Evolutionary conservation across 2,888 invertebrate genomes (phyloP).

Genomic region (Aethes cnicana): DNA sequence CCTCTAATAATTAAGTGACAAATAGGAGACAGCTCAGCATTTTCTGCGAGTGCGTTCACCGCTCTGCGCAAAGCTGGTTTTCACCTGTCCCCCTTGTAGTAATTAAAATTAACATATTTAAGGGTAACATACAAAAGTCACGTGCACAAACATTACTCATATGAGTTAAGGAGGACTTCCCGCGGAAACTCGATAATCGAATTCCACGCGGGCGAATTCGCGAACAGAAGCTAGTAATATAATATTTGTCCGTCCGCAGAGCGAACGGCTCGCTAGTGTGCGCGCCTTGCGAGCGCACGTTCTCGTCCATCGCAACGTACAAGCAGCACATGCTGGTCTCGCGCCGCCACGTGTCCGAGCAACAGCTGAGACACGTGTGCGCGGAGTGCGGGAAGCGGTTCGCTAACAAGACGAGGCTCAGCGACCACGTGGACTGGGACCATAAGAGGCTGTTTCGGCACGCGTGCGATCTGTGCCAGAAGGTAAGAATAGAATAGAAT

Average conservation of each 20-base stretch:
- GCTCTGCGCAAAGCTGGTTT: too few relatives aligned
- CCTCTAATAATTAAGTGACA: too few relatives aligned
- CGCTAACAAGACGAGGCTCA: slow-evolving; percentile 57
- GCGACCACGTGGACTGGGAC: slow-evolving; percentile 71
- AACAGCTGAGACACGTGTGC: slow-evolving; percentile 55
- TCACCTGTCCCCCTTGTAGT: too few relatives aligned
- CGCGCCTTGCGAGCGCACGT: slow-evolving; percentile 61
- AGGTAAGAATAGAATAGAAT: slow-evolving; percentile 46
- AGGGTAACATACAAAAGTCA: too few relatives aligned
- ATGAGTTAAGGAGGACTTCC: too few relatives aligned
- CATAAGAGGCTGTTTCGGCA: slow-evolving; percentile 64
- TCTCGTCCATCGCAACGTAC: slow-evolving; percentile 69
- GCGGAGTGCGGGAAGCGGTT: slow-evolving; percentile 66
- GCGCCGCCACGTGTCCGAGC: slow-evolving; percentile 17
- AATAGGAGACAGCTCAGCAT: too few relatives aligned
- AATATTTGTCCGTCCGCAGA: slow-evolving; percentile 41
- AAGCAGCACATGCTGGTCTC: slow-evolving; percentile 61
- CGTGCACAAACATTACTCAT: too few relatives aligned
- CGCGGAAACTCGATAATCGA: too few relatives aligned
- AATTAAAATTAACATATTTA: too few relatives aligned
- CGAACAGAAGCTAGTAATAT: too few relatives aligned
- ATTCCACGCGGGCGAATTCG: too few relatives aligned
- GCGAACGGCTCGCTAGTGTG: slow-evolving; percentile 68
- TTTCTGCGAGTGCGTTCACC: too few relatives aligned
- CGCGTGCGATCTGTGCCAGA: slow-evolving; percentile 56